These are phyloP conservation scores for Zoanthus sansibaricus DNA, from an alignment of 92 coral and sea anemone genomes.

Conservation along the genomic window DNA sequence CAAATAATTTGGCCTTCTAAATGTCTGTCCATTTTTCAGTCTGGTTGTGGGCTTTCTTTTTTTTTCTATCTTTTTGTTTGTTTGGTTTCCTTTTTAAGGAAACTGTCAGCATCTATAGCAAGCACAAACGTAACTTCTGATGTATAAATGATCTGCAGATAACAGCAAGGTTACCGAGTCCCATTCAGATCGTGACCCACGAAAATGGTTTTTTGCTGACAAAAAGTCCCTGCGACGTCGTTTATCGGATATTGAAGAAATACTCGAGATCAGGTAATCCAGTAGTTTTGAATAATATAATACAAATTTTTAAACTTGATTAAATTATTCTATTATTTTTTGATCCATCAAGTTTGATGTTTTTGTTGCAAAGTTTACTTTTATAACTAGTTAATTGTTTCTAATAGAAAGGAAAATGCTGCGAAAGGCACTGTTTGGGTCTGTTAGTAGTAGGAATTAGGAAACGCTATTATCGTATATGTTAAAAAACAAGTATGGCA, in stretches of 20 bases:
- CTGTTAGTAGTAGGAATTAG: no score
- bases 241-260: constrained; percentile 74
- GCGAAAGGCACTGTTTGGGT: no score
- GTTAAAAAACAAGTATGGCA: no score
- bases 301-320: not conserved
- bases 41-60: not conserved
- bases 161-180: not conserved
- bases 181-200: constrained; percentile 70
- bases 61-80: not conserved
- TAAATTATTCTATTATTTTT: not conserved
- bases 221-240: constrained; percentile 72
- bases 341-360: not conserved
- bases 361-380: not conserved
- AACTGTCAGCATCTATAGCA: not conserved
- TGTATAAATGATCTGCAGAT: constrained; percentile 4
- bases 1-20: no score
- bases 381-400: not conserved
- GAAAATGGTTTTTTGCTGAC: constrained; percentile 88
- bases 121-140: not conserved
- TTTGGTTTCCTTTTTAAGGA: not conserved
- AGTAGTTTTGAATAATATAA: not conserved
- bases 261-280: constrained; percentile 56
- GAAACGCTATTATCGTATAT: no score
- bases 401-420: no score
- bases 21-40: not conserved